phyloP scores from a whole-genome alignment of 2,797 vertebrate species.

The Chanos chanos region DNA sequence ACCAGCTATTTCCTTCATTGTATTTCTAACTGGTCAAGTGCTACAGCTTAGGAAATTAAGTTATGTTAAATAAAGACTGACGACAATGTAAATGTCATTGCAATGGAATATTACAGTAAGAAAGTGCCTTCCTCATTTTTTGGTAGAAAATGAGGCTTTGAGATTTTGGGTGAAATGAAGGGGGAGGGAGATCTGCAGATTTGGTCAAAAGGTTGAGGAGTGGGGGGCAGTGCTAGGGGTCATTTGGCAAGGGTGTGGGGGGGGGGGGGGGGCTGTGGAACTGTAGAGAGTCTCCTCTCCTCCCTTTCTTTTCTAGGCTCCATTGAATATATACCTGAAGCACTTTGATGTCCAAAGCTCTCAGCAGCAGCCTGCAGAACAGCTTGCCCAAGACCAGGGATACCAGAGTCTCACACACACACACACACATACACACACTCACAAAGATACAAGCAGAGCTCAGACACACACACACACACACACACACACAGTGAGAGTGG shows the following conservation, averaged over 20 bases:
- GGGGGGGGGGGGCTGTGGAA: constrained; percentile 2
- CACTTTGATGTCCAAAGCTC: constrained; percentile 60
- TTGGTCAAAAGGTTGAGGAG: constrained; percentile 11
- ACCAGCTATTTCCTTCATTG: not conserved
- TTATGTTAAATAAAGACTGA: not conserved
- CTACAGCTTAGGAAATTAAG: too few species aligned
- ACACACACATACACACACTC: constrained; percentile 58
- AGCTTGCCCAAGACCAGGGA: constrained; percentile 67
- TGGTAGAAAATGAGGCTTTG: not conserved
- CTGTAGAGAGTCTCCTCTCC: constrained; percentile 21
- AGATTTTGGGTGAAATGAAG: not conserved
- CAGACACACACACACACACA: not conserved
- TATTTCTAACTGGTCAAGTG: too few species aligned
- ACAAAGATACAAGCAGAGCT: not conserved
- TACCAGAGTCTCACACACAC: constrained; percentile 73
- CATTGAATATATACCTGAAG: constrained; percentile 3
- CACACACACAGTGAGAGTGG: not conserved
- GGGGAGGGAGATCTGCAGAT: not conserved
- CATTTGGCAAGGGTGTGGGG: not conserved
- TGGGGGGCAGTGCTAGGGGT: constrained; percentile 1
- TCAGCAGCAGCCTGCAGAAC: constrained; percentile 74
- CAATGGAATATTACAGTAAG: not conserved
- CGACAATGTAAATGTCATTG: not conserved
- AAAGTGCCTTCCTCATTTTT: not conserved
- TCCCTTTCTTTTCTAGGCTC: constrained; percentile 15